Conservation (phyloP, 2,797 vertebrate genomes). For the Vireo griseus region DNA sequence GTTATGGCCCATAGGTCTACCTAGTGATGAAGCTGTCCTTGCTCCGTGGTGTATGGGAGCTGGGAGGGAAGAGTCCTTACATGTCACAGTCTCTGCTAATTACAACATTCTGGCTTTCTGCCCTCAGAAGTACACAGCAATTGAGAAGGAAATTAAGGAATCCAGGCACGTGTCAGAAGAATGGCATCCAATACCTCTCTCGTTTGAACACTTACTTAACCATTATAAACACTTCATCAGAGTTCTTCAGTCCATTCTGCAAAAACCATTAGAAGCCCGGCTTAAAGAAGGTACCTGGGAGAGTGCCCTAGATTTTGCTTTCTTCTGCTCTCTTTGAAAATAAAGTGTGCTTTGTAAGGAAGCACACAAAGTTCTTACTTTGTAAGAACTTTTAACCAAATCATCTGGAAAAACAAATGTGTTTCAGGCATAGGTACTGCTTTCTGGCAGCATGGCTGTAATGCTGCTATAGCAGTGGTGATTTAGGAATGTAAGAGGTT, state of each 20-base stretch:
- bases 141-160: conserved; percentile 49
- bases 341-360: not conserved
- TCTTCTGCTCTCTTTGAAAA: not conserved
- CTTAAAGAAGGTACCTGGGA: conserved; percentile 65
- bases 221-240: conserved; percentile 50
- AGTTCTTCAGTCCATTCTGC: conserved; percentile 48
- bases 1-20: not conserved
- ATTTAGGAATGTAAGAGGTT: not conserved
- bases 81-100: not conserved
- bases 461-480: not conserved
- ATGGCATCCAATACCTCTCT: conserved; percentile 61
- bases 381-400: not conserved
- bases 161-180: conserved; percentile 40
- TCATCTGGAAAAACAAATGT: not conserved
- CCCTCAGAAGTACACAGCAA: conserved; percentile 48
- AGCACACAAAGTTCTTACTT: too few relatives aligned
- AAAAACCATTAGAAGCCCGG: conserved; percentile 52
- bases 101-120: not conserved
- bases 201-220: conserved; percentile 65
- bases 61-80: not conserved
- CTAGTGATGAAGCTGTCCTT: not conserved
- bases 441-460: not conserved
- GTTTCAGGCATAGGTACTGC: not conserved
- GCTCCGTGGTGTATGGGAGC: not conserved
- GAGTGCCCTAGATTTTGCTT: not conserved